Conservation (phyloP, 35 echinoderm and acorn worm genomes). For the Lytechinus variegatus region DNA sequence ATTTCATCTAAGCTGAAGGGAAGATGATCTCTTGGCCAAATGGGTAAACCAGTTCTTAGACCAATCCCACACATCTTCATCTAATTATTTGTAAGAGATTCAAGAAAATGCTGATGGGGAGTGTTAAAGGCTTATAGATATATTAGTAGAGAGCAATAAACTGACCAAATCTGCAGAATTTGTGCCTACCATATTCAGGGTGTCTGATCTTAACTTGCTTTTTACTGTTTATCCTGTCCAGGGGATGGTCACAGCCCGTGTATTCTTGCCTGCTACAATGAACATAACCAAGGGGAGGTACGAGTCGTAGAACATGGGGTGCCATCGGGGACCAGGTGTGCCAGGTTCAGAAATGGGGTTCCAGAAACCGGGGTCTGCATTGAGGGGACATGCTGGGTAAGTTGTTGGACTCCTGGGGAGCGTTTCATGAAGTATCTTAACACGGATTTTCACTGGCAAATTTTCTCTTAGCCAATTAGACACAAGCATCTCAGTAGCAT, state of each 20-base stretch:
- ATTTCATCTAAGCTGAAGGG: too few species aligned
- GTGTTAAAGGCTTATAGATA: too few species aligned
- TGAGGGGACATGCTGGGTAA: constrained; percentile 22
- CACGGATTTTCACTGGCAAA: neutral
- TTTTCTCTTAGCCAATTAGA: too few species aligned
- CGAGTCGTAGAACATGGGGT: constrained; percentile 15
- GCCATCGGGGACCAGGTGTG: constrained; percentile 24
- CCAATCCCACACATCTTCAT: too few species aligned
- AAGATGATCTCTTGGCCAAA: too few species aligned
- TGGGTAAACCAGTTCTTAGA: too few species aligned
- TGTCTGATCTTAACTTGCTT: too few species aligned
- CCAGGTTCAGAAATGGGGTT: neutral
- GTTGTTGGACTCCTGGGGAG: neutral
- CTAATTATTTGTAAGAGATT: too few species aligned
- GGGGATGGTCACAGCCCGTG: neutral
- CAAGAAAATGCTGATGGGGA: too few species aligned
- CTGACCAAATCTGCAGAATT: too few species aligned
- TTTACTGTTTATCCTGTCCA: neutral
- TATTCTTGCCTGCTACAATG: constrained; percentile 27
- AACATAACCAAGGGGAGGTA: constrained; percentile 26
- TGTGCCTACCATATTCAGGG: too few species aligned
- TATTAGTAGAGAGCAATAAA: too few species aligned
- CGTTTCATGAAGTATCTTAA: neutral
- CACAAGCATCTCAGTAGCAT: neutral
- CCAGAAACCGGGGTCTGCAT: constrained; percentile 38